A percentile compares a stretch with the other conserved stretches of the same genome.
Conservation (phyloP, 2,113 vertebrate genomes). For the Dinomys branickii region DNA sequence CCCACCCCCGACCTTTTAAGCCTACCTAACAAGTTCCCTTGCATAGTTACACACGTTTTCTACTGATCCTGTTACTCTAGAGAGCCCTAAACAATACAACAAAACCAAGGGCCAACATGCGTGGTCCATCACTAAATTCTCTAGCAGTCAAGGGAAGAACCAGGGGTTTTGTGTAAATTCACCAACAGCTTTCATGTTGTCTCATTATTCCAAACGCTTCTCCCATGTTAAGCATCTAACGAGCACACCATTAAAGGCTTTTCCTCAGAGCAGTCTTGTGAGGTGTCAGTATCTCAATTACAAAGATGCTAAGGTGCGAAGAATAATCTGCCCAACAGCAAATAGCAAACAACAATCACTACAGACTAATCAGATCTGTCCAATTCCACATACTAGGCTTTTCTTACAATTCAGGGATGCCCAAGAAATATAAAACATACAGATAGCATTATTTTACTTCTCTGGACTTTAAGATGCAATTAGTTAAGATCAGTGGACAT, state of each 20-base stretch:
- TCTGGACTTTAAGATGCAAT: background rate
- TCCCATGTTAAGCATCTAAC: too few species aligned
- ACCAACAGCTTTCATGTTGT: background rate
- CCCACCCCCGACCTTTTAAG: background rate
- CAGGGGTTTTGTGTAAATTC: background rate
- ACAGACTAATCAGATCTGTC: background rate
- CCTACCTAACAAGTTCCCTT: background rate
- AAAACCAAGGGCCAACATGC: background rate
- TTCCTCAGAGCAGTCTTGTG: background rate
- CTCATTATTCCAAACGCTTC: background rate
- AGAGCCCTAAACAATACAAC: background rate
- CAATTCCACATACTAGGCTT: background rate
- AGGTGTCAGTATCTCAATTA: background rate
- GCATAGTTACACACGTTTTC: background rate
- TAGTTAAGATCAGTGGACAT: background rate
- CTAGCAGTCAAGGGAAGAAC: background rate
- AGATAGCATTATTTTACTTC: background rate
- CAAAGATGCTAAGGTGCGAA: background rate
- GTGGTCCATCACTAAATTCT: fast-evolving
- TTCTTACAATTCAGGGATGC: background rate
- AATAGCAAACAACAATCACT: background rate
- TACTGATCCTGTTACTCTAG: background rate
- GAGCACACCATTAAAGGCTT: background rate
- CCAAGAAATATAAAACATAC: background rate
- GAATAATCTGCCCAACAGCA: background rate